phyloP scores from a whole-genome alignment of 2,113 vertebrate species.

The Puma concolor region DNA sequence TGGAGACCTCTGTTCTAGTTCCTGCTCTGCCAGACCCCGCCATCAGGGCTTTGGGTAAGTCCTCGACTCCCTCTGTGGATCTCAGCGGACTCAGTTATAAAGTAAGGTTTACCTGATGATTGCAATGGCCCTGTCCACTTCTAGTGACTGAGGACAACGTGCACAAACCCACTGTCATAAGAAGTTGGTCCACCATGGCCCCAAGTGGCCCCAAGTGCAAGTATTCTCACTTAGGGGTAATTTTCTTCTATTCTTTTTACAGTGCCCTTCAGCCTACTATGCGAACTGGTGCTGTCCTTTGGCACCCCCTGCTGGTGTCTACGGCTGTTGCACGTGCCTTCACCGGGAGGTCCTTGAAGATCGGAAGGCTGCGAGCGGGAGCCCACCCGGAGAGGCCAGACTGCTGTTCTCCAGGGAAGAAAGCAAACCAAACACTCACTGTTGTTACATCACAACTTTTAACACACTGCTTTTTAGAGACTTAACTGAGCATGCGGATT shows the following conservation, averaged over 20 bases:
- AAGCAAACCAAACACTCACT: neutral
- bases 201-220: neutral
- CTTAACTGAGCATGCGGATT: neutral
- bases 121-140: neutral
- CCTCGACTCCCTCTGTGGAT: neutral
- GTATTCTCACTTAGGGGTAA: neutral
- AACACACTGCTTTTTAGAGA: neutral
- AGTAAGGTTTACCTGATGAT: neutral
- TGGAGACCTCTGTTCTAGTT: neutral
- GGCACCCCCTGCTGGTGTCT: slow-evolving; percentile 77
- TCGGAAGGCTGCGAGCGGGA: neutral
- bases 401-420: neutral
- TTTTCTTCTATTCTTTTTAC: neutral
- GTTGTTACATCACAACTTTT: neutral
- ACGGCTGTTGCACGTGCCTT: neutral
- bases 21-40: neutral
- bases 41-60: neutral
- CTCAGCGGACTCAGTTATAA: neutral
- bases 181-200: neutral
- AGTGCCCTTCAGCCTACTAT: neutral
- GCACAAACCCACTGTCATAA: neutral
- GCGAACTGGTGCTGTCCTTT: slow-evolving; percentile 75
- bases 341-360: neutral
- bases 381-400: rapidly evolving
- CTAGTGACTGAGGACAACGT: neutral